Evolutionary conservation across 2,888 invertebrate species (phyloP).

Genomic region (Monopis laevigella): DNA sequence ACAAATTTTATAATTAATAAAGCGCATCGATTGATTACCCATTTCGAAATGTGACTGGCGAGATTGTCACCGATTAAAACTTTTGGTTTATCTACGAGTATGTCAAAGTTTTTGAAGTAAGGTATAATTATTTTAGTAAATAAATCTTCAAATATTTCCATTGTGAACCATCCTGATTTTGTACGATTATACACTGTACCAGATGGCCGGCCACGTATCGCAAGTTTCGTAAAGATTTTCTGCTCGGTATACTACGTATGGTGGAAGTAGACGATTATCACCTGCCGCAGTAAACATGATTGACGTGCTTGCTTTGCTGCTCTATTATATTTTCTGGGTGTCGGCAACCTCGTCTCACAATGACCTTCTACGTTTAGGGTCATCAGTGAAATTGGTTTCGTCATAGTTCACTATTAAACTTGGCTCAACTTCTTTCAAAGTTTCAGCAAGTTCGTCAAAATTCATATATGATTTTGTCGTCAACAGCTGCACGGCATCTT

Average conservation of each 20-base stretch:
- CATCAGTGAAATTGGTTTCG: constrained; percentile 19
- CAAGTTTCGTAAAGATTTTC: constrained; percentile 19
- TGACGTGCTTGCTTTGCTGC: constrained; percentile 17
- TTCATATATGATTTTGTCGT: no score
- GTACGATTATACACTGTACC: constrained; percentile 17
- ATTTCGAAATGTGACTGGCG: constrained; percentile 4
- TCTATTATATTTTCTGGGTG: constrained; percentile 18
- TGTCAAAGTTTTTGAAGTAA: constrained; percentile 15
- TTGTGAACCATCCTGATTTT: constrained; percentile 18
- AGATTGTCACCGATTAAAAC: constrained; percentile 16
- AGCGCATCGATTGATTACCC: background rate
- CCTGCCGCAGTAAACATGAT: constrained; percentile 18
- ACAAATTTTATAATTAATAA: constrained; percentile 2
- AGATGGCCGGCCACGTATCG: constrained; percentile 15
- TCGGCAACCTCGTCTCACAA: constrained; percentile 12
- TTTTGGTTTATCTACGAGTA: constrained; percentile 20
- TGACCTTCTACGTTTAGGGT: constrained; percentile 18
- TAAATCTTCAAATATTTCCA: constrained; percentile 18
- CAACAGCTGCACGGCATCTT: no score
- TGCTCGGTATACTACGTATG: constrained; percentile 17
- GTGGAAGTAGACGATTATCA: constrained; percentile 17
- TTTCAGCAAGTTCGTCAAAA: no score
- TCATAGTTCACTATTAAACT: constrained; percentile 19
- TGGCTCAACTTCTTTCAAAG: no score
- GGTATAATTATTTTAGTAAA: constrained; percentile 13